A percentile compares a stretch with the other conserved stretches of the same genome.
Conservation (phyloP, 2,888 invertebrate species). For the Glaucopsyche alexis region DNA sequence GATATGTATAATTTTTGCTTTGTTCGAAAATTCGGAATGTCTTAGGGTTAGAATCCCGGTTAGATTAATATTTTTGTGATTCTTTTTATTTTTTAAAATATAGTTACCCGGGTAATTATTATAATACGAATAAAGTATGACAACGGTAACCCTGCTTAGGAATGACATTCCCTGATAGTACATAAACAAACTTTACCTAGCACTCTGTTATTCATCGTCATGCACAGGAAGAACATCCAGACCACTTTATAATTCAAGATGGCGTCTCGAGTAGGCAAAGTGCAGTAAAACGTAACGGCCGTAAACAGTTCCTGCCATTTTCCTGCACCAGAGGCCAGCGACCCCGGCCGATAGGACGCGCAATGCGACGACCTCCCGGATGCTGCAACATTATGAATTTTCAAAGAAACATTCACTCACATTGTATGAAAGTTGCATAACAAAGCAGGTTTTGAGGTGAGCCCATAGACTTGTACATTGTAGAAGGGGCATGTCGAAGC, state of each 20-base stretch:
- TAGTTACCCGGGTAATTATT: too few relatives aligned
- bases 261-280: slow-evolving; percentile 1
- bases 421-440: slow-evolving; percentile 20
- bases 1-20: too few relatives aligned
- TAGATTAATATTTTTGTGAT: too few relatives aligned
- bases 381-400: slow-evolving; percentile 29
- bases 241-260: slow-evolving; percentile 16
- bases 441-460: background rate
- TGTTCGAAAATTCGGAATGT: too few relatives aligned
- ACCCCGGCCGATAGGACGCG: slow-evolving; percentile 54
- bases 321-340: slow-evolving; percentile 52
- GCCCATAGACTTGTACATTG: too few relatives aligned
- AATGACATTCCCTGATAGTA: too few relatives aligned
- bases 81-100: too few relatives aligned
- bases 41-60: too few relatives aligned
- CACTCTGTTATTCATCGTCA: background rate
- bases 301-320: slow-evolving; percentile 13
- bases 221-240: slow-evolving; percentile 2
- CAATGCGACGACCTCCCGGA: slow-evolving; percentile 72
- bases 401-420: slow-evolving; percentile 24
- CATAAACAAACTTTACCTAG: background rate
- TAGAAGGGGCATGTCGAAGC: too few relatives aligned
- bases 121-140: too few relatives aligned
- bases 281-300: slow-evolving; percentile 20
- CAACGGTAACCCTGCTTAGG: too few relatives aligned